Evolutionary conservation across 1,140 invertebrate species (phyloP).

Genomic region (Procambarus virginalis): DNA sequence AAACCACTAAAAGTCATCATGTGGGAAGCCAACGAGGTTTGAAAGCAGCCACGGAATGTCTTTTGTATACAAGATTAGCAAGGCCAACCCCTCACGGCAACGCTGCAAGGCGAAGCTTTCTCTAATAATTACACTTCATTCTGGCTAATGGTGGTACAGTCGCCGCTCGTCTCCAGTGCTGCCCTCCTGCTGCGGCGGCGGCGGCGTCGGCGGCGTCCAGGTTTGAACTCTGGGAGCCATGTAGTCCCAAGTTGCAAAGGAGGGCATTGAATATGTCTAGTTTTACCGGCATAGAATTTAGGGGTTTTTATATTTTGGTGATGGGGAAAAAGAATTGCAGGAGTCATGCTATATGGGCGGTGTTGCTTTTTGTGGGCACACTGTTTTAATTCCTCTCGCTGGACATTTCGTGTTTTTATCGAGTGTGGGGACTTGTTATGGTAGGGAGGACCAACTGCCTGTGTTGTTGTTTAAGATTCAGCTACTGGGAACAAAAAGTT

Average conservation of each 20-base stretch:
- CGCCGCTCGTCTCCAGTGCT: background rate
- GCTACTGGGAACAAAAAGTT: too few species aligned
- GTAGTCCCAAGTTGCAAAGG: too few species aligned
- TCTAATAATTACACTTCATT: constrained; percentile 26
- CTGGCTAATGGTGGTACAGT: background rate
- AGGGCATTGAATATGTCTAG: too few species aligned
- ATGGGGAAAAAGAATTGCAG: too few species aligned
- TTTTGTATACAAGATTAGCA: background rate
- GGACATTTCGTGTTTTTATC: background rate
- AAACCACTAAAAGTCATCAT: background rate
- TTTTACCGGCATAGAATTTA: background rate
- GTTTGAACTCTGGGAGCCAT: background rate
- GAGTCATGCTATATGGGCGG: too few species aligned
- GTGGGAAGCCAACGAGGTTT: constrained; percentile 11
- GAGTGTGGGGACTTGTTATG: background rate
- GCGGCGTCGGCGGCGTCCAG: background rate
- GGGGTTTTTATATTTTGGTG: too few species aligned
- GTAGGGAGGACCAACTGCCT: background rate
- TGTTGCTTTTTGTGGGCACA: too few species aligned
- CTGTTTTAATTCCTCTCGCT: background rate
- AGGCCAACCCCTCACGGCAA: background rate
- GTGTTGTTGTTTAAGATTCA: too few species aligned
- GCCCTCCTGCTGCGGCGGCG: too few species aligned
- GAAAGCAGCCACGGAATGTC: constrained; percentile 11
- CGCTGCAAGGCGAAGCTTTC: constrained; percentile 20